Base-by-base conservation (phyloP, 2,888 invertebrate species). In the Mythimna lalbum region DNA sequence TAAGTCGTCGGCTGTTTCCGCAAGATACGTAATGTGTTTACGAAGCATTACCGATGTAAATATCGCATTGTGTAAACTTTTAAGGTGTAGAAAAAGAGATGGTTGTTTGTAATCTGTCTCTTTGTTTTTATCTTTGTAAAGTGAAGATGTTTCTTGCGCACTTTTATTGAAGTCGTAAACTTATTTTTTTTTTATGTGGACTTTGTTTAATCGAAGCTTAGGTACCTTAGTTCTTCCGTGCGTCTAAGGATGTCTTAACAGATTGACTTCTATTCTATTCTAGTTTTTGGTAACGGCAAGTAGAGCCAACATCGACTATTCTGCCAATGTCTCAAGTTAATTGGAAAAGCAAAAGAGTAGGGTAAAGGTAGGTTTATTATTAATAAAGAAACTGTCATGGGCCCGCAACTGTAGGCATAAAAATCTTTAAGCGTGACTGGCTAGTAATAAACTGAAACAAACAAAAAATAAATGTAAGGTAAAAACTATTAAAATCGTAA, bases 11-110 rank as follows among this genome's bases (percentile, higher is more conserved):
- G 53, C 36, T 63, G 7, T 70, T 77, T 72, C 65, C 62, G 62
- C 23, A 3, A 63, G 55, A 66, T 62, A 60, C 50, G 62, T 76
- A 69, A 79, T 73, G 66, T 74, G 69, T 83, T 74, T 82, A 65
- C 36, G 56, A 63, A 78, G 64, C 63, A 74, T 81, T 73, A 70
- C 47, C 36, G 56, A 69, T 62, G 83, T 69, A 64, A 73, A 76
- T 70, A 69, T 67, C 60, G 74, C 65, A 63, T 60, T 67, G 57
- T 64, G 56, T 53, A 21, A 55, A 75, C 56, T 65, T 62, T 39
- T 63, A 67, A 62, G 63, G 56, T 73, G 49, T 17, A 19, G 50
- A n/a, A 73, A 82, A 73, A 57, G 14, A 47, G 17, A 53, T 10
- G 31, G 59, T 59, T 53, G 39, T 63, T 68, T 76, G 52, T 61